A percentile compares a stretch with the other conserved stretches of the same genome.
Evolutionary conservation across 2,113 vertebrate species (phyloP).

Genomic region (Helogale parvula): DNA sequence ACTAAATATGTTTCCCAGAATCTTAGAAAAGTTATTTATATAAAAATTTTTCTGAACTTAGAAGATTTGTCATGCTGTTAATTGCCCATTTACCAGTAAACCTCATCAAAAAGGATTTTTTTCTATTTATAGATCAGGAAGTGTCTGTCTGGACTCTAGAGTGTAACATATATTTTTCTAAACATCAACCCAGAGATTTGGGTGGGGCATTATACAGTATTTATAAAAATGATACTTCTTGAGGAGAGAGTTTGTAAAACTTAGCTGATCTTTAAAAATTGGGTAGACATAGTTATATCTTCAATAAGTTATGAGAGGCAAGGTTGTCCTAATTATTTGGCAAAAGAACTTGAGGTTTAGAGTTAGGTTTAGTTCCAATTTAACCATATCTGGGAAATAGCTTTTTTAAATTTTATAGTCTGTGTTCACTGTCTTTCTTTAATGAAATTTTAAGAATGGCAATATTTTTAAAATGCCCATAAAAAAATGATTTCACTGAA

Average conservation of each 20-base stretch:
- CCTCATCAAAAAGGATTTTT: background rate
- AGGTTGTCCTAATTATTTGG: background rate
- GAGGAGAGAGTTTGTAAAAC: background rate
- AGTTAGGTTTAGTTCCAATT: background rate
- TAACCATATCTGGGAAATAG: background rate
- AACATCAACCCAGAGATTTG: background rate
- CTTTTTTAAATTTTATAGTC: background rate
- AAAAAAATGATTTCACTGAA: conserved; percentile 1
- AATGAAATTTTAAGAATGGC: background rate
- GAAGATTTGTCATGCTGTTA: background rate
- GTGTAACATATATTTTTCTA: background rate
- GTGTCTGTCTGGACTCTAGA: background rate
- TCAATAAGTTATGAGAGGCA: background rate
- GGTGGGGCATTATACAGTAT: background rate
- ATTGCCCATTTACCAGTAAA: background rate
- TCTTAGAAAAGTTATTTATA: conserved; percentile 4
- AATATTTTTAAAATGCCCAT: background rate
- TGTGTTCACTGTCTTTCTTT: background rate
- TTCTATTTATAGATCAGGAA: background rate
- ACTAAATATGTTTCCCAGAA: background rate
- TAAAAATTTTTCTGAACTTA: background rate
- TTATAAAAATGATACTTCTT: conserved; percentile 31
- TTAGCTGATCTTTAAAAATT: background rate
- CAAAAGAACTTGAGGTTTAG: conserved; percentile 16
- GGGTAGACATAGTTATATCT: background rate